Conservation (phyloP, 2,888 invertebrate genomes). For the Nemoura dubitans region DNA sequence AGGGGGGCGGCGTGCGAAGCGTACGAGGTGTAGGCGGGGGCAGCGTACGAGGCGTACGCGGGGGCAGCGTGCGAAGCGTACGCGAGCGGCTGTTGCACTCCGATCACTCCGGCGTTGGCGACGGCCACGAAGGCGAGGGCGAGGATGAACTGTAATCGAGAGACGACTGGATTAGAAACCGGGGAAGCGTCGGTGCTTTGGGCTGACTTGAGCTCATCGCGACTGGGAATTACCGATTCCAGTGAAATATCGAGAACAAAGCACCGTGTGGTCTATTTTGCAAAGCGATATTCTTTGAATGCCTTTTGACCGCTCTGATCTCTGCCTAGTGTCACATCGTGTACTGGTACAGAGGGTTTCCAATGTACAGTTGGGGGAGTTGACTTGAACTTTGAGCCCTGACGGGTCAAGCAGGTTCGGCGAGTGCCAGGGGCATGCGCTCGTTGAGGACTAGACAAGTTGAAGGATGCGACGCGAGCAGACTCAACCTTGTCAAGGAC, state of each 20-base stretch:
- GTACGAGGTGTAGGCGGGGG: constrained; percentile 20
- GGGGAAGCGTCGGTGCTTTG: neutral
- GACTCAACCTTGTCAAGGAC: neutral
- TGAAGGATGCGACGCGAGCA: neutral
- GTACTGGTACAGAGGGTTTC: no score
- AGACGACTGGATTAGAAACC: neutral
- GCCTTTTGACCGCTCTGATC: no score
- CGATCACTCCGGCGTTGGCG: constrained; percentile 48
- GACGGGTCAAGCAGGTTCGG: neutral
- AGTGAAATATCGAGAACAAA: no score
- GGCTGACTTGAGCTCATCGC: no score
- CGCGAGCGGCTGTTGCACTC: constrained; percentile 38
- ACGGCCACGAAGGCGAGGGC: constrained; percentile 52
- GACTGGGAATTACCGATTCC: no score
- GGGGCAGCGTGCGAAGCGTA: constrained; percentile 42
- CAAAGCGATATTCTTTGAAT: no score
- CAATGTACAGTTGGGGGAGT: no score
- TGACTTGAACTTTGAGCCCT: neutral
- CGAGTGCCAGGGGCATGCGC: neutral
- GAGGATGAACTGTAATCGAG: constrained; percentile 50
- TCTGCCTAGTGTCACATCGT: no score
- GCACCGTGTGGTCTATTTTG: no score
- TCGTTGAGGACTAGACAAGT: neutral
- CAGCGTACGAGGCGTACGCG: constrained; percentile 40
- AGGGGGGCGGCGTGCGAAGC: constrained; percentile 47